Evolutionary conservation across 2,797 vertebrate genomes (phyloP).

Genomic region (Poeciliopsis infans): DNA sequence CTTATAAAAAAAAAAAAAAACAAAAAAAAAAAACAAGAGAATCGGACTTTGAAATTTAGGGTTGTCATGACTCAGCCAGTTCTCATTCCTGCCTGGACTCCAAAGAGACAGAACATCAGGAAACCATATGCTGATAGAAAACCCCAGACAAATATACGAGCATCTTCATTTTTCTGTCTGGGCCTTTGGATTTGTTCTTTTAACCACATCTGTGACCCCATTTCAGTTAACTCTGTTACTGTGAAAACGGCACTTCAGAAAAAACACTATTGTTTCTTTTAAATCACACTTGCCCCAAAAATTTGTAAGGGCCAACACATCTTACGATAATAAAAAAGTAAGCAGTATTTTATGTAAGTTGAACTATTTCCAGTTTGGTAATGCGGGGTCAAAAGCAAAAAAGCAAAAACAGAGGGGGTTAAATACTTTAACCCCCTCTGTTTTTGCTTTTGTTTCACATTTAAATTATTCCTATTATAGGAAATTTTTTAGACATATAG

Average conservation of each 20-base stretch:
- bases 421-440: too few relatives aligned
- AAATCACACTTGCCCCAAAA: neutral
- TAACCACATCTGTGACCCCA: neutral
- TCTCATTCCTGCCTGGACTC: constrained; percentile 37
- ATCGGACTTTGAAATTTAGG: neutral
- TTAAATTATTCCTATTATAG: neutral
- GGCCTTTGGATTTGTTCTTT: constrained; percentile 6
- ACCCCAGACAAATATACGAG: constrained; percentile 58
- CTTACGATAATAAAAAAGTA: constrained; percentile 1
- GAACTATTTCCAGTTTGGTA: neutral
- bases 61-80: constrained; percentile 18
- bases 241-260: neutral
- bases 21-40: neutral
- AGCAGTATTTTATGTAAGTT: neutral
- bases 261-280: neutral
- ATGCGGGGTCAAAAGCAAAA: neutral
- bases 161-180: constrained; percentile 49
- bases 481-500: neutral
- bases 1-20: neutral
- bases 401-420: too few relatives aligned
- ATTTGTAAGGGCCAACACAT: neutral
- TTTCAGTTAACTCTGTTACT: constrained; percentile 15
- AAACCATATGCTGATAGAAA: constrained; percentile 54
- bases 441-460: neutral
- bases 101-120: constrained; percentile 55